Evolutionary conservation across 37 sponge, comb jelly and placozoan species (phyloP), one percentile per base, ranked within the genome.

Genomic region (Aplysina aerophoba): DNA sequence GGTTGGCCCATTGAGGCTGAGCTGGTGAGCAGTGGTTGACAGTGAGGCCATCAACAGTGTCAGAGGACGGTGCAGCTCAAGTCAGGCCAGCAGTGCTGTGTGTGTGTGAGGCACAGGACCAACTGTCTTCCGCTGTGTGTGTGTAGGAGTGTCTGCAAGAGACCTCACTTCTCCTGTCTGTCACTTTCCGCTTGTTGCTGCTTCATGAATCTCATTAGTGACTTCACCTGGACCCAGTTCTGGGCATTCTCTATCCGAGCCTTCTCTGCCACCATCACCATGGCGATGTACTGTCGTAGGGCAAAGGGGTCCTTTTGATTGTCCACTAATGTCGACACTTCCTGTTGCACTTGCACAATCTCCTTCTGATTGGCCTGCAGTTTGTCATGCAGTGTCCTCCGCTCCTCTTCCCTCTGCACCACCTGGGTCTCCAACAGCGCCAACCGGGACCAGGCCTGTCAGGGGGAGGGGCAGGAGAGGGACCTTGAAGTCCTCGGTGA

Each of bases 201-300:
- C 85, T 87, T 86, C 66, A 93, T 73, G 82, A 85, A 93, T 63
- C 82, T 86, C 64, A 87, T 84, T 21, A 90, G 86, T n/a, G 88
- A 84, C 74, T 90, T 93, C n/a, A 84, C 85, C 33, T 90, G 88
- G 58, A 59, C 87, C 85, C 94, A 85, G 19, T 88, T 85, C 78
- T 93, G 85, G 8, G 82, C 74, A 34, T 67, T 78, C 72, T 93
- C 94, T 24, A 81, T 55, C 38, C 87, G 87, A 59, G 88, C 56
- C 72, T 88, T 90, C 81, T 62, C 64, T 15, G 72, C 79, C 25
- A 85, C 91, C 30, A 69, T 71, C 31, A 90, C 88, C 27, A 64
- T 72, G 19, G 81, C 88, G 59, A 93, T 33, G 58, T 90, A 58
- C 81, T 82, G 31, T 39, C 55, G 64, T 41, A 93, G 39, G 15